phyloP scores from a whole-genome alignment of 1,140 invertebrate genomes.

The Papilio aristodemus region DNA sequence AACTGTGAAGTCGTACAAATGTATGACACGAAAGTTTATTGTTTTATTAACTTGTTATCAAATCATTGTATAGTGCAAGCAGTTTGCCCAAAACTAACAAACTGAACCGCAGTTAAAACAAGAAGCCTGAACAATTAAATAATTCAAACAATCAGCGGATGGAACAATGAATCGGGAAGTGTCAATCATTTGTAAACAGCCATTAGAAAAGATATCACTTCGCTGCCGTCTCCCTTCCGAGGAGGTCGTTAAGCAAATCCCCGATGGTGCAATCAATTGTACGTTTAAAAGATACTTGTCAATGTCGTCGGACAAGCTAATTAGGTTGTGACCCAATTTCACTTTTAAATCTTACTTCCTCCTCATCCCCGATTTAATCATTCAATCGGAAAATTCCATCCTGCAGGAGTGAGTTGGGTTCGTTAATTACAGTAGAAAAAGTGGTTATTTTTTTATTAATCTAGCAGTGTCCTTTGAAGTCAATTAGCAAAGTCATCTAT shows the following conservation, averaged over 20 bases:
- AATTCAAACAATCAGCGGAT: slow-evolving; percentile 5
- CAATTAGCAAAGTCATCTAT: slow-evolving; percentile 8
- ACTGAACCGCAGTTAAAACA: neutral
- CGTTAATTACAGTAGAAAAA: slow-evolving; percentile 13
- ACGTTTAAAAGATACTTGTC: slow-evolving; percentile 56
- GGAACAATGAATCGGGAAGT: slow-evolving; percentile 27
- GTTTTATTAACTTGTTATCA: too few species aligned
- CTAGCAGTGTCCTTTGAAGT: neutral
- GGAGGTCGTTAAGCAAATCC: slow-evolving; percentile 60
- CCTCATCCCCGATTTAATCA: slow-evolving; percentile 45
- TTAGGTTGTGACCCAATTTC: slow-evolving; percentile 73
- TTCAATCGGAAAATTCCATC: slow-evolving; percentile 37
- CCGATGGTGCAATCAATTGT: slow-evolving; percentile 59
- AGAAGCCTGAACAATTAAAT: neutral
- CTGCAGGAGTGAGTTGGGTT: slow-evolving; percentile 1
- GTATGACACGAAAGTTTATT: too few species aligned
- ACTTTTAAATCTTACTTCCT: slow-evolving; percentile 50
- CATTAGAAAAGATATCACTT: slow-evolving; percentile 27
- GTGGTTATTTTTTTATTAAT: slow-evolving; percentile 4
- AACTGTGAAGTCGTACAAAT: too few species aligned
- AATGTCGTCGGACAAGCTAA: slow-evolving; percentile 65
- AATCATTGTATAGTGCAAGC: neutral
- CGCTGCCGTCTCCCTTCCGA: slow-evolving; percentile 39
- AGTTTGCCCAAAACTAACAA: neutral
- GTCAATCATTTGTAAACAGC: slow-evolving; percentile 40